A percentile compares a stretch with the other conserved stretches of the same genome.
Evolutionary conservation across 2,113 vertebrate species (phyloP).

Genomic region (Ophthalmolycus amberensis): DNA sequence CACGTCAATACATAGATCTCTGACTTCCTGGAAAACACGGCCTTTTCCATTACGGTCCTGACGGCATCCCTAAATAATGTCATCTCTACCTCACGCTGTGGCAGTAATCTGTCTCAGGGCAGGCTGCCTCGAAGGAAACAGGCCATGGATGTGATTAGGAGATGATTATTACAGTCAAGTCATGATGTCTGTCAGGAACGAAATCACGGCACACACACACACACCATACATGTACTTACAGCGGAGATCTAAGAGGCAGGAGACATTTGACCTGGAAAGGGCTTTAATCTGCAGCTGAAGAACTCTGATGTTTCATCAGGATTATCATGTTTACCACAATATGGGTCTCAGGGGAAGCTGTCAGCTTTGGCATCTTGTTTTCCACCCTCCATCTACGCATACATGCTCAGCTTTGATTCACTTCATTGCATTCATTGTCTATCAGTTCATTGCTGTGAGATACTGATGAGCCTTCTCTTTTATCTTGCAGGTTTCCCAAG

Average conservation of each 20-base stretch:
- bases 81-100: slow-evolving; percentile 19
- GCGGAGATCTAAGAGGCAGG: slow-evolving; percentile 50
- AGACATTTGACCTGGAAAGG: slow-evolving; percentile 77
- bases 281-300: slow-evolving; percentile 75
- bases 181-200: slow-evolving; percentile 37
- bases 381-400: slow-evolving; percentile 14
- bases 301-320: slow-evolving; percentile 70
- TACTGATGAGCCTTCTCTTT: slow-evolving; percentile 59
- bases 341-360: slow-evolving; percentile 40
- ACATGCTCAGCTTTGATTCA: slow-evolving; percentile 17
- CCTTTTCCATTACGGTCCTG: slow-evolving; percentile 6
- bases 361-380: slow-evolving; percentile 48
- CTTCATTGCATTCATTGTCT: not conserved
- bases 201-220: slow-evolving; percentile 14
- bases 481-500: slow-evolving; percentile 94
- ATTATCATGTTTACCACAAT: slow-evolving; percentile 75
- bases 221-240: slow-evolving; percentile 2
- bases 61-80: slow-evolving; percentile 22
- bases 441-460: slow-evolving; percentile 5
- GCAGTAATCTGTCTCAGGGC: slow-evolving; percentile 10
- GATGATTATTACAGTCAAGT: slow-evolving; percentile 57
- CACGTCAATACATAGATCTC: not conserved
- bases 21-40: slow-evolving; percentile 30
- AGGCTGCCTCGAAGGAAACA: slow-evolving; percentile 36
- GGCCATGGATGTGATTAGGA: slow-evolving; percentile 27